Evolutionary conservation across 2,888 invertebrate genomes (phyloP), one percentile per base, ranked within the genome.

Genomic region (Cerceris ruficornis): DNA sequence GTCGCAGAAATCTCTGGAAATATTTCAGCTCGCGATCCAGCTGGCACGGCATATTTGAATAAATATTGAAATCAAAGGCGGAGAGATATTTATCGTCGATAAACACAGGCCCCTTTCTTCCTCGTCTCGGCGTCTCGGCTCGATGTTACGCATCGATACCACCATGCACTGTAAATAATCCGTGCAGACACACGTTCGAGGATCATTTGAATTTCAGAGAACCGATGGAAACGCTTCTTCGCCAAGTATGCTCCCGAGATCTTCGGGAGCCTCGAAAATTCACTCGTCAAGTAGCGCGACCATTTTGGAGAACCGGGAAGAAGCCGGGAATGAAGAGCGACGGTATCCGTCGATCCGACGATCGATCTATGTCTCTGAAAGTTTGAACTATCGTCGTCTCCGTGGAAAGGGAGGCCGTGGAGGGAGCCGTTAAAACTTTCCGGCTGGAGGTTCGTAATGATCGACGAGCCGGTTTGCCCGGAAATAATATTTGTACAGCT

Each of bases 401-500:
- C 13, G 43, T 13, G 55, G 17, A 8, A 17, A 8, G 52, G 46
- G 57, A 57, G 54, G 43, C n/a, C n/a, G 42, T 28, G 77, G 15
- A n/a, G 28, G 42, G 67, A 60, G 60, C 80, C 70, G 82, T 84
- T 85, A 83, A 85, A 85, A 85, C 85, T 85, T 85, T 85, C 85
- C 85, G 80, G 62, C 76, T 77, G 83, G 80, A 85, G 83, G 86
- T 88, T 84, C 83, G 84, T 87, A 86, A 88, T 85, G 87, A 87
- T 86, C 84, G 87, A 84, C 86, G 86, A 87, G 84, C 85, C 75
- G 82, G 87, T 89, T 89, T 88, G 87, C 80, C 83, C 89, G 88
- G 87, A 88, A 89, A 90, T 88, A 90, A 90, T 90, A 90, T 91
- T 91, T 90, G 90, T 87, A 88, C 90, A 90, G 90, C 87, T 84